Percentiles rank a stretch among this genome's conserved stretches.
phyloP scores from a whole-genome alignment of 2,113 vertebrate species.

The Lynx canadensis region DNA sequence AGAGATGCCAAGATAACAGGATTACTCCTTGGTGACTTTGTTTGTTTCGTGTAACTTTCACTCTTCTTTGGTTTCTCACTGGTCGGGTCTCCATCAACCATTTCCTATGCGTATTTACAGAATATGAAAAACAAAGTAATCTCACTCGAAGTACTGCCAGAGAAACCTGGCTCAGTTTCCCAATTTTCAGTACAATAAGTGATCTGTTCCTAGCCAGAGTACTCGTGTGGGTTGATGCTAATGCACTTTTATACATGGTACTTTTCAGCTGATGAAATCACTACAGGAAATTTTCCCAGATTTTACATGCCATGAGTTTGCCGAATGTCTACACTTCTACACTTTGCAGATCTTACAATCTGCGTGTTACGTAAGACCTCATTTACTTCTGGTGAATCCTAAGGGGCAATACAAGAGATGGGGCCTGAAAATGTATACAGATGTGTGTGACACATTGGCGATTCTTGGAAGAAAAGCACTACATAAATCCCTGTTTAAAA shows the following conservation, averaged over 20 bases:
- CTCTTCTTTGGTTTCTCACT: neutral
- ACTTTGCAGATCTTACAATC: neutral
- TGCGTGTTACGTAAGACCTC: neutral
- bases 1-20: neutral
- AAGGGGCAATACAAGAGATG: neutral
- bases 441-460: neutral
- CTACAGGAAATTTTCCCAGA: slow-evolving; percentile 8
- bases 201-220: neutral
- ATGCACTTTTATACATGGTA: neutral
- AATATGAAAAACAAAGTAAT: neutral
- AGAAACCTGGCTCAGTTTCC: neutral
- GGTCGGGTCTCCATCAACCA: neutral
- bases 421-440: neutral
- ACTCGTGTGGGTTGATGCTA: neutral
- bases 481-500: neutral
- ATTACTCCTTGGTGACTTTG: neutral
- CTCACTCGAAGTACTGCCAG: neutral
- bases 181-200: neutral
- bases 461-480: neutral
- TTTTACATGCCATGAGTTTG: neutral
- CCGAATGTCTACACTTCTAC: neutral
- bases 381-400: neutral
- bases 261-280: slow-evolving; percentile 25
- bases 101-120: neutral
- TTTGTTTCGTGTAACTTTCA: neutral